Conservation (phyloP, 2,888 invertebrate species). For the Drosophila diplacantha region DNA sequence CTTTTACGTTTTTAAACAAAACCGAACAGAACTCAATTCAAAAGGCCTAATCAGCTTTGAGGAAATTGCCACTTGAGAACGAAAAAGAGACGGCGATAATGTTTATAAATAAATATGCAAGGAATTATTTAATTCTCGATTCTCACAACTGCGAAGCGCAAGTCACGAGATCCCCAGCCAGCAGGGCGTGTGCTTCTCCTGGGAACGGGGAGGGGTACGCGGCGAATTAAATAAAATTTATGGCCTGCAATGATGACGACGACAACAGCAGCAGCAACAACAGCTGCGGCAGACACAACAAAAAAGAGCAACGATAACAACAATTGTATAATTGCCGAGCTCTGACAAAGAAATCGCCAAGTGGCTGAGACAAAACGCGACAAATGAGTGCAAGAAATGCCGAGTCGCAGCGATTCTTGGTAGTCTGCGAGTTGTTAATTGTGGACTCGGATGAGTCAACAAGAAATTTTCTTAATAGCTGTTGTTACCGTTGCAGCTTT, state of each 20-base stretch:
- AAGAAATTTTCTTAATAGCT: conserved; percentile 69
- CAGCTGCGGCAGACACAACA: conserved; percentile 26
- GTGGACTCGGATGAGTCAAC: conserved; percentile 68
- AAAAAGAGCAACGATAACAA: conserved; percentile 42
- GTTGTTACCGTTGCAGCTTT: conserved; percentile 63
- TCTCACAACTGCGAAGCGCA: conserved; percentile 64
- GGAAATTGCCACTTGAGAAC: conserved; percentile 49
- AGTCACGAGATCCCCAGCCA: conserved; percentile 64
- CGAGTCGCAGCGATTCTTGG: conserved; percentile 53
- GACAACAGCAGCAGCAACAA: conserved; percentile 21
- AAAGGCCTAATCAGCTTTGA: conserved; percentile 54
- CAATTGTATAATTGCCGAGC: conserved; percentile 65
- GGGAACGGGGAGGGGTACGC: conserved; percentile 23
- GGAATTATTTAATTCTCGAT: conserved; percentile 70
- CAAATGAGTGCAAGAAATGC: conserved; percentile 67
- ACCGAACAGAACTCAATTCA: conserved; percentile 17
- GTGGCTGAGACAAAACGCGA: conserved; percentile 54
- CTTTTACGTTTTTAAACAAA: conserved; percentile 31
- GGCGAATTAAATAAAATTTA: conserved; percentile 62
- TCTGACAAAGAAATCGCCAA: conserved; percentile 68
- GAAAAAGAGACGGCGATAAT: conserved; percentile 38
- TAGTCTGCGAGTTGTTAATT: conserved; percentile 58
- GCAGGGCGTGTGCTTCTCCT: conserved; percentile 57
- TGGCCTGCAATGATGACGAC: conserved; percentile 48
- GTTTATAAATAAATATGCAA: conserved; percentile 67